Evolutionary conservation across 1,140 invertebrate species (phyloP).

Genomic region (Drosophila equinoxialis): DNA sequence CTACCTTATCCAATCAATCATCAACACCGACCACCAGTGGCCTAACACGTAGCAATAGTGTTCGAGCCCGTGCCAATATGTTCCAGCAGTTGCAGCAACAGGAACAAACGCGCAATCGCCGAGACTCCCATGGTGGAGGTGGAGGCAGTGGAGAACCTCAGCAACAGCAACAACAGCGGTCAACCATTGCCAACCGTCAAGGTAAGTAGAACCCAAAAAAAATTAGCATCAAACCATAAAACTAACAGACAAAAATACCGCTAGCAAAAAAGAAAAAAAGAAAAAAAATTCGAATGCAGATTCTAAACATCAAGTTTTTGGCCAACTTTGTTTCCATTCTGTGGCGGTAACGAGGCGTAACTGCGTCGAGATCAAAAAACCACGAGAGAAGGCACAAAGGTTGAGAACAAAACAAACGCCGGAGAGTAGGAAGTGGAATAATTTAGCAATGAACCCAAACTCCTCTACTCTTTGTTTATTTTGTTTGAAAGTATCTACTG

Average conservation of each 20-base stretch:
- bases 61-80: conserved; percentile 86
- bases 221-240: conserved; percentile 72
- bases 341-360: conserved; percentile 5
- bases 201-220: conserved; percentile 50
- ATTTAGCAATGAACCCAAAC: conserved; percentile 4
- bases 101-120: conserved; percentile 70
- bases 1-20: conserved; percentile 31
- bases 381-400: background rate
- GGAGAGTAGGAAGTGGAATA: conserved; percentile 1
- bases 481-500: no score
- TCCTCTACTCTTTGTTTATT: background rate
- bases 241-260: conserved; percentile 27
- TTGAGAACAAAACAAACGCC: background rate
- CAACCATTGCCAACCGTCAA: conserved; percentile 46
- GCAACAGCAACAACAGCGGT: conserved; percentile 20
- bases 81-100: conserved; percentile 86
- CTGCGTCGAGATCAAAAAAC: conserved; percentile 2
- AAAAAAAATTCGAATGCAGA: background rate
- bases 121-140: conserved; percentile 38
- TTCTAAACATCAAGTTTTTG: background rate
- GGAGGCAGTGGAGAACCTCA: conserved; percentile 29
- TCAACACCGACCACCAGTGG: conserved; percentile 50
- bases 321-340: background rate
- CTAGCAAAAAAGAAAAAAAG: background rate
- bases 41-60: conserved; percentile 85